A percentile compares a stretch with the other conserved stretches of the same genome.
Evolutionary conservation across 1,140 invertebrate species (phyloP).

Genomic region (Bemisia tabaci): DNA sequence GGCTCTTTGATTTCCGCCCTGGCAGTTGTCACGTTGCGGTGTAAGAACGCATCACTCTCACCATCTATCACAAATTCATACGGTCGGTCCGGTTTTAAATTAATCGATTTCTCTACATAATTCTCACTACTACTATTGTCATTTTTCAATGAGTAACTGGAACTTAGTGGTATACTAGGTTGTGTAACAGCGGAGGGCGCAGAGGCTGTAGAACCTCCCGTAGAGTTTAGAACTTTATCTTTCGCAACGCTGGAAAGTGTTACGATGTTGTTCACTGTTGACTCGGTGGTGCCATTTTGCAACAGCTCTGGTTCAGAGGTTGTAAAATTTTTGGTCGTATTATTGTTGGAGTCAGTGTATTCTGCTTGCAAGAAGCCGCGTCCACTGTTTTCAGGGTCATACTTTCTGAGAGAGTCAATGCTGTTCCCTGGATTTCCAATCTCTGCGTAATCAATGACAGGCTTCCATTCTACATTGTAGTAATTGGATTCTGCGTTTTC

Average conservation of each 20-base stretch:
- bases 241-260: background rate
- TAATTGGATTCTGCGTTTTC: background rate
- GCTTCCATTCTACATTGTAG: background rate
- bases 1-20: conserved; percentile 17
- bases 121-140: background rate
- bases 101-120: background rate
- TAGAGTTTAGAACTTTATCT: background rate
- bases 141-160: background rate
- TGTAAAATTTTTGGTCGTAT: background rate
- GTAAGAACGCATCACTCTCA: background rate
- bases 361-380: background rate
- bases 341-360: background rate
- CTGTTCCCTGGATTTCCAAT: conserved; percentile 26
- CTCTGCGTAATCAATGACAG: background rate
- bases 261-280: background rate
- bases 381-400: background rate
- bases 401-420: conserved; percentile 8
- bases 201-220: background rate
- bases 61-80: conserved; percentile 10
- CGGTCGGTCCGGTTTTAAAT: conserved; percentile 7
- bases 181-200: background rate
- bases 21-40: conserved; percentile 10
- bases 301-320: background rate
- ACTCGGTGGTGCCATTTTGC: background rate
- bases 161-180: background rate